Evolutionary conservation across 2,113 vertebrate genomes (phyloP), one percentile per base, ranked within the genome.

Genomic region (Chroicocephalus ridibundus): DNA sequence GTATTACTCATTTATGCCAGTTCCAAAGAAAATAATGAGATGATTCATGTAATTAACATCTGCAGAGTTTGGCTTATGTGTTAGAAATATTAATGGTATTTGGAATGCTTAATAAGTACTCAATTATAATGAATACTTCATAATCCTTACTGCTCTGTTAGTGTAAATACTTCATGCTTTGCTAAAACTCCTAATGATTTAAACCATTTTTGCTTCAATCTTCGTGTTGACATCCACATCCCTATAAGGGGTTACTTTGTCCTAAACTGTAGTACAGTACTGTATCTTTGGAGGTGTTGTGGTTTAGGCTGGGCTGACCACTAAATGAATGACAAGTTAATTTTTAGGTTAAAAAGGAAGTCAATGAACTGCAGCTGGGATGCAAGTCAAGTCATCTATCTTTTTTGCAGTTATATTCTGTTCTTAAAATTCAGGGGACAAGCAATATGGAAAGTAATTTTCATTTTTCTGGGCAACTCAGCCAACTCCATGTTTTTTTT

Each of bases 1-100:
- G 57, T 71, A n/a, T 90, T 77, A 77, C 60, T 86, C 60, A 84
- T 91, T 90, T 84, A 75, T 86, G 65, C 13, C 40, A 78, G 51
- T 75, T 29, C n/a, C 60, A 68, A 29, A 64, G 72, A 95, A 86
- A n/a, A 86, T 92, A 94, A 91, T 91, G 69, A 83, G 42, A 86
- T 90, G 60, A 91, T 90, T 86, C 55, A 78, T 54, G n/a, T 86
- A 86, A 91, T 90, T 93, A 88, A 81, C 64, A 80, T 68, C 47
- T 78, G 61, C 27, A 34, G 52, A 91, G 7, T 75, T 89, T 91
- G 65, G 42, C 19, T 93, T 75, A 70, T 78, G 38, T 89, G 36
- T 62, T 78, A 84, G 40, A 95, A 90, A 86, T 92, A 86, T 58
- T 61, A 90, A 66, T 72, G 17, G 22, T 89, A 62, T n/a, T 88